phyloP scores from a whole-genome alignment of 2,888 invertebrate genomes.

The Sesamia inferens region DNA sequence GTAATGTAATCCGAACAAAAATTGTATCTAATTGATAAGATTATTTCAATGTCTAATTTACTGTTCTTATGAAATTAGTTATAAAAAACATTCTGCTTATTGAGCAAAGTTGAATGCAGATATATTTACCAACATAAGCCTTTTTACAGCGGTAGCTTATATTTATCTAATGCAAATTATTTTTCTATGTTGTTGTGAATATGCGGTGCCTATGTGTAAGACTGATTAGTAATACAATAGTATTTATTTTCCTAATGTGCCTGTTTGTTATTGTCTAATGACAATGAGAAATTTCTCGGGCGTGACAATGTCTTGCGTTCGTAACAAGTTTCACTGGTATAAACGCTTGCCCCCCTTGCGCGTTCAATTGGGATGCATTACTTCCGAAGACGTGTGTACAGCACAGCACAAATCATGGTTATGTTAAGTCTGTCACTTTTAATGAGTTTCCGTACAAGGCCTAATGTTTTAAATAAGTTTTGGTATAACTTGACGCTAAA shows the following conservation, averaged over 20 bases:
- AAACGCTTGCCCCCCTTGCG: neutral
- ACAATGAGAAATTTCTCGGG: conserved; percentile 14
- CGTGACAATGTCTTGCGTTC: conserved; percentile 6
- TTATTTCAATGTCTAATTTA: conserved; percentile 2
- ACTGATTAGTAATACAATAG: conserved; percentile 78
- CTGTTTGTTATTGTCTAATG: conserved; percentile 40
- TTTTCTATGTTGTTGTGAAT: conserved; percentile 67
- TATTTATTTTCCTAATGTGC: conserved; percentile 64
- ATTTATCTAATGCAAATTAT: conserved; percentile 25
- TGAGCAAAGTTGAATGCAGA: neutral
- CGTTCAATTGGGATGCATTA: neutral
- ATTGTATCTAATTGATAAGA: conserved; percentile 1
- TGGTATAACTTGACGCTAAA: conserved; percentile 2
- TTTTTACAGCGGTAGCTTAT: conserved; percentile 20
- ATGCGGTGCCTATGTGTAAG: conserved; percentile 80
- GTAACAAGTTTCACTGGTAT: neutral
- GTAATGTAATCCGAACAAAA: conserved; percentile 3
- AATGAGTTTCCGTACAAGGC: neutral
- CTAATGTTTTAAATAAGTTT: neutral
- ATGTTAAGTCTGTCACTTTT: neutral
- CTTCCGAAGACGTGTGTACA: neutral
- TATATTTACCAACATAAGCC: neutral
- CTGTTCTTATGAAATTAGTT: conserved; percentile 16
- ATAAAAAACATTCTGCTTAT: conserved; percentile 1
- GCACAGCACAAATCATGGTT: neutral